These are phyloP conservation scores for Oryzias celebensis DNA, from an alignment of 2,113 vertebrate genomes.

Conservation along the genomic window DNA sequence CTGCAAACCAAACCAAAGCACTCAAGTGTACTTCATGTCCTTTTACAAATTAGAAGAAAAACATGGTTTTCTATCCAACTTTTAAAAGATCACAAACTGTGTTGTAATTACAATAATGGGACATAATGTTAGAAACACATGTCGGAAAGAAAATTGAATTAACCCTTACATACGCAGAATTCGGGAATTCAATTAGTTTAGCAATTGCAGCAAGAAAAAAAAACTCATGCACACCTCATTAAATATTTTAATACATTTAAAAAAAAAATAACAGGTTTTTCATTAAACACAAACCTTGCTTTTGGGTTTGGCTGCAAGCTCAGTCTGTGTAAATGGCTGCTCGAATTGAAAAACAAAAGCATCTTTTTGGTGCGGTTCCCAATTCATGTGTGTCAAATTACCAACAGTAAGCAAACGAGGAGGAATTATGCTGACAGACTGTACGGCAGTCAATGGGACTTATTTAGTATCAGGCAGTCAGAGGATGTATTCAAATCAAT, in stretches of 20 bases:
- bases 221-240: slow-evolving; percentile 19
- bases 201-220: slow-evolving; percentile 12
- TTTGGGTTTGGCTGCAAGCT: slow-evolving; percentile 19
- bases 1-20: neutral
- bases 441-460: slow-evolving; percentile 50
- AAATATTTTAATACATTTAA: slow-evolving; percentile 19
- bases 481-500: slow-evolving; percentile 62
- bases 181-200: slow-evolving; percentile 30
- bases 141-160: slow-evolving; percentile 23
- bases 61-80: neutral
- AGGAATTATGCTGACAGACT: slow-evolving; percentile 56
- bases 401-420: slow-evolving; percentile 61
- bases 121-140: slow-evolving; percentile 3
- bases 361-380: slow-evolving; percentile 42
- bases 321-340: slow-evolving; percentile 23
- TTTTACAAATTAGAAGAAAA: neutral
- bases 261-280: slow-evolving; percentile 30
- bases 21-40: neutral
- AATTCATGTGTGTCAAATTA: slow-evolving; percentile 74
- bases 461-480: slow-evolving; percentile 50
- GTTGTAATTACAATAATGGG: neutral
- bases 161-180: slow-evolving; percentile 5
- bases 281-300: slow-evolving; percentile 33
- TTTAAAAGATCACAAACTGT: neutral
- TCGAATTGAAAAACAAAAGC: slow-evolving; percentile 14